Evolutionary conservation across 2,888 invertebrate species (phyloP).

Genomic region (Sicus ferrugineus): DNA sequence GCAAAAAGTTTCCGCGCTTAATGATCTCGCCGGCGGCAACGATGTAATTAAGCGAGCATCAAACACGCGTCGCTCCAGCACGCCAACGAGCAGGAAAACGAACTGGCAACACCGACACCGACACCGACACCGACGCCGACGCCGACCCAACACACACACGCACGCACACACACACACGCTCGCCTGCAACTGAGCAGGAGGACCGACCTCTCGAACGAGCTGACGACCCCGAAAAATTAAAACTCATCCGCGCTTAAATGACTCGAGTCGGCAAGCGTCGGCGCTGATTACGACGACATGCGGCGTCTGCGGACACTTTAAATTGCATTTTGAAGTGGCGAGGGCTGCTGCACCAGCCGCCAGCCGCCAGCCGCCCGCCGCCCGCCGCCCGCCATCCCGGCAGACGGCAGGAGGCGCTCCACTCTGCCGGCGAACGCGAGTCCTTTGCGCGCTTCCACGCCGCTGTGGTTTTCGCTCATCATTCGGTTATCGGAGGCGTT

Average conservation of each 20-base stretch:
- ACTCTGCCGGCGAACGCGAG: too few species aligned
- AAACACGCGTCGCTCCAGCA: not conserved
- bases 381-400: too few species aligned
- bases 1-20: constrained; percentile 18
- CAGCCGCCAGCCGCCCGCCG: not conserved
- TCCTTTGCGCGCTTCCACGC: constrained; percentile 27
- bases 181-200: not conserved
- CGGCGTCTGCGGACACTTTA: constrained; percentile 31
- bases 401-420: not conserved
- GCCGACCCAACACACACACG: not conserved
- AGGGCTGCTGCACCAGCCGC: not conserved
- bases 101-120: not conserved
- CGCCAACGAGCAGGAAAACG: not conserved
- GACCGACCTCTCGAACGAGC: constrained; percentile 8
- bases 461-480: constrained; percentile 18
- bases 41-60: constrained; percentile 28
- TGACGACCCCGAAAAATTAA: constrained; percentile 26
- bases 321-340: constrained; percentile 33
- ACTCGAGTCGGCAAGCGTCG: constrained; percentile 38
- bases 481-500: not conserved
- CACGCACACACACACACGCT: too few species aligned
- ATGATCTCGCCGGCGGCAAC: constrained; percentile 23
- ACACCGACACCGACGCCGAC: not conserved
- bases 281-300: constrained; percentile 39
- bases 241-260: constrained; percentile 9